Conservation (phyloP, 2,888 invertebrate genomes). For the Eristalis arbustorum region DNA sequence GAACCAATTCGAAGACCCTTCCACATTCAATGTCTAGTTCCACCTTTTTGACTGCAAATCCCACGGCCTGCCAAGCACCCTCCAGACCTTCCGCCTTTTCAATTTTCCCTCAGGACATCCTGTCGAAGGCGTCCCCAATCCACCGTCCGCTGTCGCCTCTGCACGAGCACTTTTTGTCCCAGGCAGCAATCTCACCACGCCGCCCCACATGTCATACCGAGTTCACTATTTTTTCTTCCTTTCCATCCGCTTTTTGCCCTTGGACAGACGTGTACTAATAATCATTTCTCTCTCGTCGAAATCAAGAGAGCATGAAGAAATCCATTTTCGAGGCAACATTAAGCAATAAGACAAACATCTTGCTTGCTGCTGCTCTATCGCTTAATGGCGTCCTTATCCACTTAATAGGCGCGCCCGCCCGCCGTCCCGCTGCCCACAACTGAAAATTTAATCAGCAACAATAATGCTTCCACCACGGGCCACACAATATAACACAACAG, state of each 20-base stretch:
- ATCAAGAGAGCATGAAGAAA: constrained; percentile 33
- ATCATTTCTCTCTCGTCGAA: constrained; percentile 15
- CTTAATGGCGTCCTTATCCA: constrained; percentile 36
- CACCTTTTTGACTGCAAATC: no score
- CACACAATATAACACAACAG: background rate
- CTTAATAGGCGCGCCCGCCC: constrained; percentile 14
- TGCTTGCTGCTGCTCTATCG: constrained; percentile 19
- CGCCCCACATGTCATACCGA: background rate
- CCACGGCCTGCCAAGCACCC: no score
- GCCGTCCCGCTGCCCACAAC: background rate
- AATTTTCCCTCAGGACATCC: no score
- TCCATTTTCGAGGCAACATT: constrained; percentile 32
- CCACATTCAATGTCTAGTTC: no score
- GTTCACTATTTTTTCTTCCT: background rate
- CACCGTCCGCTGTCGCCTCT: background rate
- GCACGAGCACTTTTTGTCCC: background rate
- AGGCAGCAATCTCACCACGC: background rate
- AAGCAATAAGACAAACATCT: constrained; percentile 38
- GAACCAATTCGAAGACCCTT: no score
- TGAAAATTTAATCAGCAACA: constrained; percentile 55
- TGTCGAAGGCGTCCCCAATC: no score
- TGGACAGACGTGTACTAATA: background rate
- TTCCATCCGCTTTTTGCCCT: background rate
- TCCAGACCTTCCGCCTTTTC: no score
- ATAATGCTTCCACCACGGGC: constrained; percentile 21